A percentile compares a stretch with the other conserved stretches of the same genome.
Evolutionary conservation across 2,888 invertebrate species (phyloP).

Genomic region (Trissolcus japonicus): DNA sequence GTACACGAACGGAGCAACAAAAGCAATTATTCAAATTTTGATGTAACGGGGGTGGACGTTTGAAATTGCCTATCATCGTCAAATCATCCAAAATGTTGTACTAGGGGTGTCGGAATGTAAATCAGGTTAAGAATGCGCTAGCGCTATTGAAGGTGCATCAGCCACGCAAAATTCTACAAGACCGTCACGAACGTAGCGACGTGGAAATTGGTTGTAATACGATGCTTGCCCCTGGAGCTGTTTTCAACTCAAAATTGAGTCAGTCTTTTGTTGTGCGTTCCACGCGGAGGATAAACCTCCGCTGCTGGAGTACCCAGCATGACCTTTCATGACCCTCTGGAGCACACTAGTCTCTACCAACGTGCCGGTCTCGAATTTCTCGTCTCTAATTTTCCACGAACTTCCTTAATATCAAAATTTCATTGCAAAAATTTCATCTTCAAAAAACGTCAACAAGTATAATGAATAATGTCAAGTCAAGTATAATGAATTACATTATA

Average conservation of each 20-base stretch:
- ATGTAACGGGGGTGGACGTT: slow-evolving; percentile 17
- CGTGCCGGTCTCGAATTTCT: slow-evolving; percentile 68
- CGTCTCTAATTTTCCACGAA: too few relatives aligned
- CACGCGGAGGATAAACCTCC: slow-evolving; percentile 51
- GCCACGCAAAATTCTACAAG: slow-evolving; percentile 64
- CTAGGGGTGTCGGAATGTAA: slow-evolving; percentile 38
- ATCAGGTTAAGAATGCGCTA: slow-evolving; percentile 32
- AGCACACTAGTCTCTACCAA: slow-evolving; percentile 74
- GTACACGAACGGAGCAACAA: background rate
- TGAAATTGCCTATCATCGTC: slow-evolving; percentile 32
- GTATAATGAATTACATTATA: too few relatives aligned
- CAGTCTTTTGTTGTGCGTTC: slow-evolving; percentile 62
- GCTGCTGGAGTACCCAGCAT: slow-evolving; percentile 40
- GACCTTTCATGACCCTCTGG: slow-evolving; percentile 69
- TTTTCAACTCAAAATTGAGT: slow-evolving; percentile 53
- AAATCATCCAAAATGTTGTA: slow-evolving; percentile 36
- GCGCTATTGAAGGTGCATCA: slow-evolving; percentile 46
- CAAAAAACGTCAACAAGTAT: too few relatives aligned
- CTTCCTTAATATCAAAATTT: background rate
- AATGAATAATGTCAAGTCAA: too few relatives aligned
- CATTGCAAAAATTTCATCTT: background rate
- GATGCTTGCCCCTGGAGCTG: slow-evolving; percentile 60
- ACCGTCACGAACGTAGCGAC: slow-evolving; percentile 54
- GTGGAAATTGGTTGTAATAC: slow-evolving; percentile 63
- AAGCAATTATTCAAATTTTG: background rate